These are phyloP conservation scores for Gasterosteus nipponicus DNA, from an alignment of 2,113 vertebrate genomes.

Conservation along the genomic window DNA sequence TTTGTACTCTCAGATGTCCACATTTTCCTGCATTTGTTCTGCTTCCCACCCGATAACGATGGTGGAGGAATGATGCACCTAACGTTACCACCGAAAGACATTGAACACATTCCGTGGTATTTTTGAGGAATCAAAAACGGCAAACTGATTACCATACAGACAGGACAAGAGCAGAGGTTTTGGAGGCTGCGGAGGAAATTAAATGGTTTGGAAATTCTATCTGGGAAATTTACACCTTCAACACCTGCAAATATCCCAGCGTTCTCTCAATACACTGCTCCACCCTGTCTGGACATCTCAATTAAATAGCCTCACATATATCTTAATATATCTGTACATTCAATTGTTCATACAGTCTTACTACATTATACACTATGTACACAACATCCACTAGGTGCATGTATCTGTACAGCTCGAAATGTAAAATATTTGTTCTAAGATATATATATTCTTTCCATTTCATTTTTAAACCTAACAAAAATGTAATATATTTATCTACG, in stretches of 20 bases:
- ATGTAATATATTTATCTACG: no score
- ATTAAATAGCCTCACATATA: background rate
- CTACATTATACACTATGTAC: background rate
- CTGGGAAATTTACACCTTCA: background rate
- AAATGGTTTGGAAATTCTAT: background rate
- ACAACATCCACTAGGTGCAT: no score
- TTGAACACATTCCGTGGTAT: background rate
- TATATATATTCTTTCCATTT: no score
- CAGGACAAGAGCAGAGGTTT: no score
- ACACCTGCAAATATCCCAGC: background rate
- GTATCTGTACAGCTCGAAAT: no score
- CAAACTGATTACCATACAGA: background rate
- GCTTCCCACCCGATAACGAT: conserved; percentile 88
- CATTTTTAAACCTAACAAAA: no score
- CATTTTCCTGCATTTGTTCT: conserved; percentile 85
- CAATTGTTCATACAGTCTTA: background rate
- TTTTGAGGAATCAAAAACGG: background rate
- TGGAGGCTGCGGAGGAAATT: rapidly evolving
- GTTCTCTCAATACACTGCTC: background rate
- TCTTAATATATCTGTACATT: background rate
- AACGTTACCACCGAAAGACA: conserved; percentile 80
- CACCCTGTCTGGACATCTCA: background rate
- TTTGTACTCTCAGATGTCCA: conserved; percentile 48
- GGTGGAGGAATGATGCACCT: conserved; percentile 84
- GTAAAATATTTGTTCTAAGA: no score